A percentile compares a stretch with the other conserved stretches of the same genome.
Evolutionary conservation across 1,140 invertebrate genomes (phyloP).

Genomic region (Bombus fervidus): DNA sequence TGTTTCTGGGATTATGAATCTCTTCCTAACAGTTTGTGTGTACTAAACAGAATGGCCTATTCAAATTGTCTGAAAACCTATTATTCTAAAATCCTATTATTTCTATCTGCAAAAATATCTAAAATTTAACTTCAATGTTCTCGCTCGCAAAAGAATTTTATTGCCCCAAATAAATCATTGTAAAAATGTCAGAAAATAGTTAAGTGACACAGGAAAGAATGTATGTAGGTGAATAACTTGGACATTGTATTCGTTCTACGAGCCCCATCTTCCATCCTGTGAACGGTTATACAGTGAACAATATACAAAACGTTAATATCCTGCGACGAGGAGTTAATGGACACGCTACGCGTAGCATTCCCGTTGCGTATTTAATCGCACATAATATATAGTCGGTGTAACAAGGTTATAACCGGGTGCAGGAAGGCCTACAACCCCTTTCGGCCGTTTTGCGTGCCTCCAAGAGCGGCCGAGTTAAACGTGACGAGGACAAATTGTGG

Average conservation of each 20-base stretch:
- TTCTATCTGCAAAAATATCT: background rate
- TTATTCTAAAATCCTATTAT: too few relatives aligned
- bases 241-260: slow-evolving; percentile 63
- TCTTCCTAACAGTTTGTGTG: fast-evolving
- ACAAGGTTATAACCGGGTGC: slow-evolving; percentile 60
- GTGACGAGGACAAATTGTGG: slow-evolving; percentile 68
- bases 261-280: slow-evolving; percentile 13
- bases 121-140: background rate
- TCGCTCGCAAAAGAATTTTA: background rate
- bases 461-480: slow-evolving; percentile 40
- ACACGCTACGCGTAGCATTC: slow-evolving; percentile 45
- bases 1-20: fast-evolving
- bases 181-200: background rate
- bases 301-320: slow-evolving; percentile 70
- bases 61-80: too few relatives aligned
- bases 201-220: background rate
- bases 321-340: slow-evolving; percentile 69
- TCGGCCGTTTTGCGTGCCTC: slow-evolving; percentile 37
- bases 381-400: slow-evolving; percentile 60
- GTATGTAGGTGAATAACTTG: slow-evolving; percentile 16
- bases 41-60: too few relatives aligned
- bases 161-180: background rate
- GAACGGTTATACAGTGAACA: slow-evolving; percentile 6
- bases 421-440: slow-evolving; percentile 53
- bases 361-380: slow-evolving; percentile 20